phyloP scores from a whole-genome alignment of 2,888 invertebrate genomes.

The Trachelus iudaicus region DNA sequence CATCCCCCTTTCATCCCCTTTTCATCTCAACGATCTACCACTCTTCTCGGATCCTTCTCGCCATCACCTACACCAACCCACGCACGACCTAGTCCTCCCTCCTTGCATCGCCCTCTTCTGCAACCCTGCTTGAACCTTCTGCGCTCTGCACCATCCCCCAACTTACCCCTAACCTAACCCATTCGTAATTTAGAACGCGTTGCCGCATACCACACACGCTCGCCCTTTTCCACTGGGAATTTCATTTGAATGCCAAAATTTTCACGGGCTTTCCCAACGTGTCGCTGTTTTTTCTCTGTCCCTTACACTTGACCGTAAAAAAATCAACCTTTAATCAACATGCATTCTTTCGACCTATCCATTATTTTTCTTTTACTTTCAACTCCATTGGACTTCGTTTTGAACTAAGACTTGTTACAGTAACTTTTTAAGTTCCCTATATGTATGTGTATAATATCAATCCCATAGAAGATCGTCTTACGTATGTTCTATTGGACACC shows the following conservation, averaged over 20 bases:
- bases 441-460: not conserved
- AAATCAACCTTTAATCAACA: not conserved
- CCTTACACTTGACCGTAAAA: not conserved
- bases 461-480: not conserved
- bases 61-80: not conserved
- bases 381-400: not conserved
- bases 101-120: not conserved
- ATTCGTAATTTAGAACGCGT: slow-evolving; percentile 13
- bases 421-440: not conserved
- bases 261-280: not conserved
- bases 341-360: not conserved
- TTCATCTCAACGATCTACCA: not conserved
- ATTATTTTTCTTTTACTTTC: not conserved
- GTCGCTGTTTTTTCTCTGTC: not conserved
- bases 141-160: not conserved
- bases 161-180: not conserved
- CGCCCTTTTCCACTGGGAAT: slow-evolving; percentile 15
- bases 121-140: not conserved
- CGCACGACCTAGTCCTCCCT: not conserved
- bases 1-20: not conserved
- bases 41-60: not conserved
- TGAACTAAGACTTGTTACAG: not conserved
- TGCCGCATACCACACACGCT: slow-evolving; percentile 1
- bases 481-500: not conserved
- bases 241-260: slow-evolving; percentile 19